Evolutionary conservation across 2,797 vertebrate species (phyloP).

Genomic region (Aldrovandia affinis): DNA sequence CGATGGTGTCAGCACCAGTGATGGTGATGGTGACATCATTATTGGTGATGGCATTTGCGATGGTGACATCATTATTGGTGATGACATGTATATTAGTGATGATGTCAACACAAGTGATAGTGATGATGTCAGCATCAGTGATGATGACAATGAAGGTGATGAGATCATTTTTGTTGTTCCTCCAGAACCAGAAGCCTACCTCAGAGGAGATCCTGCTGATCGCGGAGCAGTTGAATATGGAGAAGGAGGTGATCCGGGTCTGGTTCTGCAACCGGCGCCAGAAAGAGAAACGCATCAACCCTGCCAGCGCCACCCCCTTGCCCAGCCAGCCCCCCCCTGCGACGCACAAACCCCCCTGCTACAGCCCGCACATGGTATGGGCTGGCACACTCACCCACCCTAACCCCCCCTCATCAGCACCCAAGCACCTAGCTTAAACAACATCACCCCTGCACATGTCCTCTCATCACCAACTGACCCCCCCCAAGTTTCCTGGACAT

Average conservation of each 20-base stretch:
- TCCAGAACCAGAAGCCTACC: slow-evolving; percentile 95
- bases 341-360: slow-evolving; percentile 83
- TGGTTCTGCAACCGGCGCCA: slow-evolving; percentile 95
- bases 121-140: too few relatives aligned
- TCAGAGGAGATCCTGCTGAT: slow-evolving; percentile 93
- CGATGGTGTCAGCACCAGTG: background rate
- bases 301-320: slow-evolving; percentile 84
- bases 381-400: slow-evolving; percentile 44
- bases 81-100: background rate
- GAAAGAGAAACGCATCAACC: slow-evolving; percentile 94
- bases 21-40: background rate
- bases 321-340: slow-evolving; percentile 76
- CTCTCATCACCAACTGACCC: slow-evolving; percentile 1
- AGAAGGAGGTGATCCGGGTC: slow-evolving; percentile 94
- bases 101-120: background rate
- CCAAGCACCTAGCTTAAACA: slow-evolving; percentile 61
- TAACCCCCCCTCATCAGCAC: slow-evolving; percentile 15
- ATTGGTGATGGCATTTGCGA: background rate
- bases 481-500: background rate
- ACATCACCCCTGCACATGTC: slow-evolving; percentile 48
- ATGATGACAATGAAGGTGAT: background rate
- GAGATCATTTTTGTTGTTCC: background rate
- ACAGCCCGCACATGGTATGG: slow-evolving; percentile 86
- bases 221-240: slow-evolving; percentile 90
- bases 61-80: background rate